A percentile compares a stretch with the other conserved stretches of the same genome.
Evolutionary conservation across 2,113 vertebrate genomes (phyloP).

Genomic region (Prunella himalayana): DNA sequence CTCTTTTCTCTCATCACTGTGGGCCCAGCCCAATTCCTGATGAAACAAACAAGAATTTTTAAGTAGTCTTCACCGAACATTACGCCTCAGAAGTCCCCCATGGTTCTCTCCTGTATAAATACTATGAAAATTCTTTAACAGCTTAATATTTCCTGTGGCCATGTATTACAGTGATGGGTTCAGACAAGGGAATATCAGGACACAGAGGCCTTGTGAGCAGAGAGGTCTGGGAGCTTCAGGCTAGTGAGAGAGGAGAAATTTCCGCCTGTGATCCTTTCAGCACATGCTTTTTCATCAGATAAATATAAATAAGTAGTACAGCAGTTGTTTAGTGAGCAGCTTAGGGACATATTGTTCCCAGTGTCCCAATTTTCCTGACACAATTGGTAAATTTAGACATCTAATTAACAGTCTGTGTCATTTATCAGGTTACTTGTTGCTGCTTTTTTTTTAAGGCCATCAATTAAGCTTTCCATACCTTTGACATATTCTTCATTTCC

Average conservation of each 20-base stretch:
- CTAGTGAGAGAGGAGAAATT: not conserved
- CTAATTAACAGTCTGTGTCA: conserved; percentile 49
- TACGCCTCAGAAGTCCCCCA: not conserved
- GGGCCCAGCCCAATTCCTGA: not conserved
- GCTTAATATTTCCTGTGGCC: not conserved
- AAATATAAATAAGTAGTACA: conserved; percentile 49
- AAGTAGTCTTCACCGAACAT: not conserved
- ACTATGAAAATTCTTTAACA: not conserved
- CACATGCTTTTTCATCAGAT: not conserved
- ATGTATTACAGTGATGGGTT: not conserved
- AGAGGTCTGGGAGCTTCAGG: not conserved
- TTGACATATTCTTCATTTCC: not conserved
- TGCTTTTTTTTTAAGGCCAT: not conserved
- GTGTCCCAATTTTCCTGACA: conserved; percentile 53
- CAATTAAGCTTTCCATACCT: conserved; percentile 17
- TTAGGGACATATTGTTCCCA: conserved; percentile 48
- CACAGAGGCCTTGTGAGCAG: not conserved
- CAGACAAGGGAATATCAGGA: conserved; percentile 42
- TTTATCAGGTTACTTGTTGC: conserved; percentile 2
- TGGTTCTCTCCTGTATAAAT: not conserved
- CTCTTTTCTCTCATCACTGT: not conserved
- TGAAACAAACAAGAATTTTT: not conserved
- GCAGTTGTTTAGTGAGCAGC: conserved; percentile 41
- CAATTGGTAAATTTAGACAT: conserved; percentile 52
- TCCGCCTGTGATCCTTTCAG: not conserved